Conservation (phyloP, 2,113 vertebrate species). For the Aepyceros melampus region DNA sequence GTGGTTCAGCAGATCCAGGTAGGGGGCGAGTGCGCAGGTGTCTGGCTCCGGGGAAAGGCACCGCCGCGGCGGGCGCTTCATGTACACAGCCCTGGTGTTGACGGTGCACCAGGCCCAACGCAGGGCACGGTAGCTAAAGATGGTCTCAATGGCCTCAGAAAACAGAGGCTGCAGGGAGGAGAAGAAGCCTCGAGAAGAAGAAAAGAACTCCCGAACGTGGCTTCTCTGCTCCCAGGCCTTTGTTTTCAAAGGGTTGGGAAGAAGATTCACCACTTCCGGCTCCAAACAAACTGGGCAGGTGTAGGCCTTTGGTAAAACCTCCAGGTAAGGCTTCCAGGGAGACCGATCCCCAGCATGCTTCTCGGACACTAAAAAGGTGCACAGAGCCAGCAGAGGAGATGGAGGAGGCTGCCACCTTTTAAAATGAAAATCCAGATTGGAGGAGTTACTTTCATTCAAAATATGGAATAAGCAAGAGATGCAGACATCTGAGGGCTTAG, state of each 20-base stretch:
- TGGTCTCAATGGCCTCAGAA: conserved; percentile 63
- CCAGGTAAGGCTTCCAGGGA: conserved; percentile 91
- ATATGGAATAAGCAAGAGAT: neutral
- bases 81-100: conserved; percentile 94
- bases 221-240: conserved; percentile 84
- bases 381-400: conserved; percentile 89
- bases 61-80: conserved; percentile 78
- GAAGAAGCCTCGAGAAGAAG: conserved; percentile 83
- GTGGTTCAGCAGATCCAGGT: conserved; percentile 95
- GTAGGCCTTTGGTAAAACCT: conserved; percentile 87
- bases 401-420: conserved; percentile 81
- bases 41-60: conserved; percentile 86
- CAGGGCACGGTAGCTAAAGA: conserved; percentile 87
- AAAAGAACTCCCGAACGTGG: conserved; percentile 78
- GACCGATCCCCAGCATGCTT: conserved; percentile 82
- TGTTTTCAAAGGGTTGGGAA: conserved; percentile 80
- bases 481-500: neutral
- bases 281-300: conserved; percentile 88
- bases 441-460: neutral
- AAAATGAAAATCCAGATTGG: neutral
- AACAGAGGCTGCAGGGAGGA: conserved; percentile 89
- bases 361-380: conserved; percentile 91
- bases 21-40: conserved; percentile 90
- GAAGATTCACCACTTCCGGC: conserved; percentile 73
- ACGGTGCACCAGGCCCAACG: conserved; percentile 96